A percentile compares a stretch with the other conserved stretches of the same genome.
Conservation (phyloP, 2,113 vertebrate genomes). For the Glaucomys volans region DNA sequence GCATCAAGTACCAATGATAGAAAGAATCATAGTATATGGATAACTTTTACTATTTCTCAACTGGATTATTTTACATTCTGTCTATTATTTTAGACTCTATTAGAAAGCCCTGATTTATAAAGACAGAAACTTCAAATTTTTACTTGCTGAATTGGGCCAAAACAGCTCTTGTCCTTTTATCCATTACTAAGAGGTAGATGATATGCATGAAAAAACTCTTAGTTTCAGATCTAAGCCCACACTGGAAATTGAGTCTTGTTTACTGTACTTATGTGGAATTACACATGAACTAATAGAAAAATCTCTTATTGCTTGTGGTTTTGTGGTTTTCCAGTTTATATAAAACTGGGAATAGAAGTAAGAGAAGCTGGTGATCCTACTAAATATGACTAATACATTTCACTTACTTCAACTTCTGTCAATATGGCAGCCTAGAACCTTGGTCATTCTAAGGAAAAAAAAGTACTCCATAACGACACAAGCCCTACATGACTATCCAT, state of each 20-base stretch:
- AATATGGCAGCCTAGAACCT: background rate
- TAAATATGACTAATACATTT: background rate
- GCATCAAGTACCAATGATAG: background rate
- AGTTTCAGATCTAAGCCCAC: background rate
- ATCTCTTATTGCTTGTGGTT: constrained; percentile 20
- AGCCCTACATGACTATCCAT: background rate
- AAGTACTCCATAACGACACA: background rate
- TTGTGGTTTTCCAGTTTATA: constrained; percentile 22
- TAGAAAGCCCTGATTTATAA: background rate
- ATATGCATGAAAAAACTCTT: background rate
- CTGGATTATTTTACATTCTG: background rate
- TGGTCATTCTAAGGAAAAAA: background rate
- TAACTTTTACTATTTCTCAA: background rate
- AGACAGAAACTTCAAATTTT: background rate
- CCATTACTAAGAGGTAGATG: background rate
- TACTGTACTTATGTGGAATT: background rate
- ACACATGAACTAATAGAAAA: background rate
- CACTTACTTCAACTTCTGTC: background rate
- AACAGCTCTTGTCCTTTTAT: background rate
- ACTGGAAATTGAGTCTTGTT: background rate
- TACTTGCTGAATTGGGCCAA: background rate
- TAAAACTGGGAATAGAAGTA: background rate
- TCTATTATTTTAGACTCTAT: background rate
- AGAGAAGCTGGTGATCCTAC: background rate
- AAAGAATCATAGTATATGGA: background rate